Evolutionary conservation across 2,797 vertebrate species (phyloP).

Genomic region (Buceros bicornis): DNA sequence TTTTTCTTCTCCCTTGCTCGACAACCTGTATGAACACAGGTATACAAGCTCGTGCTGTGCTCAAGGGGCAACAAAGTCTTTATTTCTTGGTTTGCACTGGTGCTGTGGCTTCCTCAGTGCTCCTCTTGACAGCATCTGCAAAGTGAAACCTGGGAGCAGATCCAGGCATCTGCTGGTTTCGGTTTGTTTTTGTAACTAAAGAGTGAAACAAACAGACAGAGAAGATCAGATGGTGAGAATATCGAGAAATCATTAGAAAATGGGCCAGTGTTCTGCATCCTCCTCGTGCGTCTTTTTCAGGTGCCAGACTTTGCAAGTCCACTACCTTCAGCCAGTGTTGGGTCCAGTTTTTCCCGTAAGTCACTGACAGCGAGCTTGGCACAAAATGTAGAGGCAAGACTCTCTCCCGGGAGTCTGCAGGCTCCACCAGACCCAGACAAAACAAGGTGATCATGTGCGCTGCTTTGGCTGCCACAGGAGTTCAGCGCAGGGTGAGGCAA

Average conservation of each 20-base stretch:
- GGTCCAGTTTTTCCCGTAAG: background rate
- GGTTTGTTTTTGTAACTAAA: constrained; percentile 44
- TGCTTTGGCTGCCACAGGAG: background rate
- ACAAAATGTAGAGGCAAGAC: background rate
- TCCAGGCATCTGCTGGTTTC: constrained; percentile 28
- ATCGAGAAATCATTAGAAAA: constrained; percentile 18
- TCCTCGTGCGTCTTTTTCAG: background rate
- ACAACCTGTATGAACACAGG: background rate
- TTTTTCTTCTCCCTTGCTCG: background rate
- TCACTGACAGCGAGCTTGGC: background rate
- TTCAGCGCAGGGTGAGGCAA: background rate
- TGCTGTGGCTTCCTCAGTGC: background rate
- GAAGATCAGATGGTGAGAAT: background rate
- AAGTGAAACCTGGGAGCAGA: constrained; percentile 32
- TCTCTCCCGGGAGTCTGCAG: background rate
- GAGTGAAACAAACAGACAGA: constrained; percentile 38
- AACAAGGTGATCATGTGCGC: background rate
- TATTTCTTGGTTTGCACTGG: background rate
- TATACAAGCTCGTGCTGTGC: background rate
- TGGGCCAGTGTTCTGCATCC: fast-evolving
- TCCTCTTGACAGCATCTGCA: constrained; percentile 16
- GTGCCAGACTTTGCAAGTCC: background rate
- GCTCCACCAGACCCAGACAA: background rate
- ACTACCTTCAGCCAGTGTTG: background rate
- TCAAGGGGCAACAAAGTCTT: background rate